Percentiles rank a stretch among this genome's conserved stretches.
Evolutionary conservation across 2,888 invertebrate species (phyloP).

Genomic region (Camptogramma bilineatum): DNA sequence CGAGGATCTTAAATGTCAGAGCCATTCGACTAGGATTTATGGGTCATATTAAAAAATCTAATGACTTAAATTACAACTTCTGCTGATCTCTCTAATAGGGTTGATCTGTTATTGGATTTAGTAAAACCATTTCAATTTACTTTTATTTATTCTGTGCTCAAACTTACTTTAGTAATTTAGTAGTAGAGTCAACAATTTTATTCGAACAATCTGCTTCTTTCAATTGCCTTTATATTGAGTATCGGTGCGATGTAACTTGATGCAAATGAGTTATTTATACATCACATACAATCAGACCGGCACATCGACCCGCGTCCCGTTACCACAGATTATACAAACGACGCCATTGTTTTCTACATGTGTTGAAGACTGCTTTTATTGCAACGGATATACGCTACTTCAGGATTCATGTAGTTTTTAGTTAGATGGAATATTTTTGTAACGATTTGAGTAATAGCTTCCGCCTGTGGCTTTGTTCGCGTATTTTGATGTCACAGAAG

Average conservation of each 20-base stretch:
- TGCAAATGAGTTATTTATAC: slow-evolving; percentile 31
- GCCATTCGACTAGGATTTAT: too few species aligned
- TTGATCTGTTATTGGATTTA: background rate
- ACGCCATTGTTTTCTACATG: slow-evolving; percentile 21
- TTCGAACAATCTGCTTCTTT: background rate
- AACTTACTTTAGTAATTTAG: too few species aligned
- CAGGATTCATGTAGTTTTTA: background rate
- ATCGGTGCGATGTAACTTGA: slow-evolving; percentile 20
- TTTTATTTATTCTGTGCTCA: too few species aligned
- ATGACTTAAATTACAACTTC: too few species aligned
- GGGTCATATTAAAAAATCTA: too few species aligned
- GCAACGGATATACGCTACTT: slow-evolving; percentile 19
- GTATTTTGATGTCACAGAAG: too few species aligned
- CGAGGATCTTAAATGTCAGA: too few species aligned
- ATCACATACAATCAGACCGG: slow-evolving; percentile 17
- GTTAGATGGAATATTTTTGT: background rate
- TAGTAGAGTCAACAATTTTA: background rate
- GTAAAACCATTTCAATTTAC: background rate
- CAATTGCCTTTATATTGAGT: slow-evolving; percentile 29
- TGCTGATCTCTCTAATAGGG: too few species aligned
- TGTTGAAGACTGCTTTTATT: slow-evolving; percentile 23
- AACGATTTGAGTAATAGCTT: background rate
- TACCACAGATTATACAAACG: slow-evolving; percentile 1
- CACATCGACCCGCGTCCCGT: slow-evolving; percentile 26
- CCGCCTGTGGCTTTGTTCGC: too few species aligned